These are phyloP conservation scores for Teleopsis dalmanni DNA, from an alignment of 1,140 invertebrate genomes.

Conservation along the genomic window DNA sequence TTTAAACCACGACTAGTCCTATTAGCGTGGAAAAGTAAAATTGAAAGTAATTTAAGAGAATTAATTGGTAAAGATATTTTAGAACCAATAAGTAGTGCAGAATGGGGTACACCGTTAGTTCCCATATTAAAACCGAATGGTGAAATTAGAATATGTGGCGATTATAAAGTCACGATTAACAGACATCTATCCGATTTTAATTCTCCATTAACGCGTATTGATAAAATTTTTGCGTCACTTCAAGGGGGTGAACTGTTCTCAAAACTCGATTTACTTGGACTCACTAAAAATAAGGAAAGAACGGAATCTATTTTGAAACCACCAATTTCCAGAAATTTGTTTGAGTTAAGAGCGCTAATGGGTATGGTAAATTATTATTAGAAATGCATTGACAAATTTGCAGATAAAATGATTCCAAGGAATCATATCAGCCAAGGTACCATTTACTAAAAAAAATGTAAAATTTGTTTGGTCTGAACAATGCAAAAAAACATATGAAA, in stretches of 20 bases:
- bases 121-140: neutral
- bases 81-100: neutral
- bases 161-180: slow-evolving; percentile 13
- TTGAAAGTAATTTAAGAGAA: neutral
- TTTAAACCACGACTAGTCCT: neutral
- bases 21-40: neutral
- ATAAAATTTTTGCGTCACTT: slow-evolving; percentile 27
- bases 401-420: slow-evolving; percentile 18
- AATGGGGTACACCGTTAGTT: slow-evolving; percentile 5
- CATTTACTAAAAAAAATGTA: slow-evolving; percentile 24
- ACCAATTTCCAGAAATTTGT: slow-evolving; percentile 17
- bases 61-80: neutral
- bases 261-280: slow-evolving; percentile 38
- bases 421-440: too few relatives aligned
- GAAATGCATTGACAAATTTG: slow-evolving; percentile 17
- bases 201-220: slow-evolving; percentile 29
- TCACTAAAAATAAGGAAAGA: slow-evolving; percentile 24
- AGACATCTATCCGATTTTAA: slow-evolving; percentile 16
- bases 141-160: neutral
- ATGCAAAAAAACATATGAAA: slow-evolving; percentile 22
- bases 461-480: slow-evolving; percentile 20
- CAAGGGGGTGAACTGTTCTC: slow-evolving; percentile 22
- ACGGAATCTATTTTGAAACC: slow-evolving; percentile 20
- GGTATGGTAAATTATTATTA: slow-evolving; percentile 25
- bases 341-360: slow-evolving; percentile 21